Evolutionary conservation across 2,113 vertebrate genomes (phyloP), one percentile per base, ranked within the genome.

Genomic region (Mesoclemmys tuberculata): DNA sequence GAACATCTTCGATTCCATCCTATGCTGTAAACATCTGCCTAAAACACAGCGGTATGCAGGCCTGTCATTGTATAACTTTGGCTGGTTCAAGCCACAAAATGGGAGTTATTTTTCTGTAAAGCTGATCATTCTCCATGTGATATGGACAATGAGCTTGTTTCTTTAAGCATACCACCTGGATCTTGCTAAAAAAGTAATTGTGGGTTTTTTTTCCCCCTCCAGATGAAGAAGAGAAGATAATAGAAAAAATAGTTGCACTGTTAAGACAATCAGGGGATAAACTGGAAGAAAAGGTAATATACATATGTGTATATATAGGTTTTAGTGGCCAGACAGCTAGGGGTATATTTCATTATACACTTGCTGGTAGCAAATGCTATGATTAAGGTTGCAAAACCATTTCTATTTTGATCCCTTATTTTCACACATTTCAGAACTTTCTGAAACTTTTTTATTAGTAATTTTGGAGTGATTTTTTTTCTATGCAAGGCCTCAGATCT

Each of bases 181-280:
- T 81, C 31, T 46, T 55, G 10, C 52, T 64, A 49, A 46, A 88
- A 75, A 48, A 31, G 51, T 75, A 38, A 44, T 1, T 1, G 56
- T 91, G 35, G 85, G 29, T 9, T 48, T 93, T 18, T 54, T 48
- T 80, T 95, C 61, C 90, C 78, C 88, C 26, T 48, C 82, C 95
- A 97, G 96, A 96, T 86, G 71, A 95, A 56, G 97, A 97, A 51
- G 96, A 98, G 93, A 89, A 97, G 54, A 38, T 98, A 7, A 97
- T 99, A 88, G 96, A 97, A 93, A 97, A 5, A 55, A 87, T 99
- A 56, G 98, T 99, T 4, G 98, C 97, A 31, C 88, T 99, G 88
- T 96, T 99, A 94, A 97, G 96, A 89, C 92, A 97, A 41, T 83
- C 89, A 0, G 99, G 99, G 52, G 99, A 99, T 92, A 14, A 38